These are phyloP conservation scores for Nyctibius grandis DNA, from an alignment of 2,797 vertebrate genomes.

Conservation along the genomic window DNA sequence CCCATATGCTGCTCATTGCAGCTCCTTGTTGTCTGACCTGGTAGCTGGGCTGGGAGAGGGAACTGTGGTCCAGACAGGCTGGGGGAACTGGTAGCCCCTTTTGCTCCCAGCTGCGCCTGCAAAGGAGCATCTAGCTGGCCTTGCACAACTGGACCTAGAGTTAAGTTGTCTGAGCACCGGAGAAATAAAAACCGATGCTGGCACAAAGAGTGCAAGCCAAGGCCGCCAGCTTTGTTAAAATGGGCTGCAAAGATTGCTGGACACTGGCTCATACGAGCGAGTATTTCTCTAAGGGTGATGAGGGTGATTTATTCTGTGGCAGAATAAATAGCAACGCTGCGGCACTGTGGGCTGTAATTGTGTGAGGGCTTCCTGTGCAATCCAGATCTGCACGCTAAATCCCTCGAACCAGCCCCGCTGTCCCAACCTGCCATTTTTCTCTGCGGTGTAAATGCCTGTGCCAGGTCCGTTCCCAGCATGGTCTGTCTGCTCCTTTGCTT, in stretches of 20 bases:
- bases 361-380: not conserved
- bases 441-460: not conserved
- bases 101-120: not conserved
- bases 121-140: not conserved
- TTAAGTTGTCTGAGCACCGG: not conserved
- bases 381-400: not conserved
- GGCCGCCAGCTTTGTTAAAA: not conserved
- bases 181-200: not conserved
- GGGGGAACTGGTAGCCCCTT: not conserved
- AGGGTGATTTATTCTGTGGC: not conserved
- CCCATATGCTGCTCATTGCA: not conserved
- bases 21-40: not conserved
- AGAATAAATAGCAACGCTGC: not conserved
- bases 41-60: not conserved
- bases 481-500: not conserved
- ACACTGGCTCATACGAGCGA: not conserved
- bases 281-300: not conserved
- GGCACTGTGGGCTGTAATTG: not conserved
- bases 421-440: not conserved
- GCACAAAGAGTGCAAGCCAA: not conserved
- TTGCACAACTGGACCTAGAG: not conserved
- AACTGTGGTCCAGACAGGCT: not conserved
- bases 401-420: not conserved
- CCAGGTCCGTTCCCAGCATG: not conserved
- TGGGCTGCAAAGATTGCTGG: not conserved